Conservation (phyloP, 2,797 vertebrate genomes). For the Spinibarbus caldwelli region DNA sequence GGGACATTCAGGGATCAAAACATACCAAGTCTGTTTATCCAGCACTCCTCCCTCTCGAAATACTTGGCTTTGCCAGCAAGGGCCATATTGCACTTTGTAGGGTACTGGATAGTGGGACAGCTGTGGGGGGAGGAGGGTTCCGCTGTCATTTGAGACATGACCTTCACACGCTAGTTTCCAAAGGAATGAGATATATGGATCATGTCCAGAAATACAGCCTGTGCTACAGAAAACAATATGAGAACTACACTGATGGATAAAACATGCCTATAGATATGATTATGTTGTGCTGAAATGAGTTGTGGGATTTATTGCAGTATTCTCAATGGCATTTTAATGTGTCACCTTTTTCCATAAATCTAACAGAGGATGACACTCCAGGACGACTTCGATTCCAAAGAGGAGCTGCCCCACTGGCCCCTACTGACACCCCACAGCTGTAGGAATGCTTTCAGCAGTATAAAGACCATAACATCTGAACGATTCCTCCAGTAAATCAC, state of each 20-base stretch:
- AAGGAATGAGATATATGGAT: conserved; percentile 51
- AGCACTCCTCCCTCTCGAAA: conserved; percentile 48
- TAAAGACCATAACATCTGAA: conserved; percentile 39
- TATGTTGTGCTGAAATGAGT: not conserved
- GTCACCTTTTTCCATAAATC: conserved; percentile 46
- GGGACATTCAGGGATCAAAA: conserved; percentile 53
- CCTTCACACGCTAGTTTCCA: conserved; percentile 57
- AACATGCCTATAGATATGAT: not conserved
- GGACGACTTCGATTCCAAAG: conserved; percentile 72
- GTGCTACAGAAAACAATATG: conserved; percentile 1
- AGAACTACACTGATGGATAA: not conserved
- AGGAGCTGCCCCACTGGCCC: conserved; percentile 89
- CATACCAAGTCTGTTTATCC: conserved; percentile 64
- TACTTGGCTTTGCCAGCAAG: conserved; percentile 54
- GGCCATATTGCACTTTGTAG: conserved; percentile 40
- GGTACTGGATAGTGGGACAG: conserved; percentile 65
- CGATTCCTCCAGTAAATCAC: conserved; percentile 2
- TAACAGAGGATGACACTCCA: conserved; percentile 75
- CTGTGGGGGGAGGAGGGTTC: conserved; percentile 57
- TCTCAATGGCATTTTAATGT: conserved; percentile 27
- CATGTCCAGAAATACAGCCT: conserved; percentile 39
- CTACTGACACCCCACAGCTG: conserved; percentile 91
- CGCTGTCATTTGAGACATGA: conserved; percentile 60
- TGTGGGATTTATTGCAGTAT: not conserved
- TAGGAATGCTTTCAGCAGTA: conserved; percentile 74